These are phyloP conservation scores for Cantharis flavilabris DNA, from an alignment of 2,888 invertebrate genomes.

Conservation along the genomic window DNA sequence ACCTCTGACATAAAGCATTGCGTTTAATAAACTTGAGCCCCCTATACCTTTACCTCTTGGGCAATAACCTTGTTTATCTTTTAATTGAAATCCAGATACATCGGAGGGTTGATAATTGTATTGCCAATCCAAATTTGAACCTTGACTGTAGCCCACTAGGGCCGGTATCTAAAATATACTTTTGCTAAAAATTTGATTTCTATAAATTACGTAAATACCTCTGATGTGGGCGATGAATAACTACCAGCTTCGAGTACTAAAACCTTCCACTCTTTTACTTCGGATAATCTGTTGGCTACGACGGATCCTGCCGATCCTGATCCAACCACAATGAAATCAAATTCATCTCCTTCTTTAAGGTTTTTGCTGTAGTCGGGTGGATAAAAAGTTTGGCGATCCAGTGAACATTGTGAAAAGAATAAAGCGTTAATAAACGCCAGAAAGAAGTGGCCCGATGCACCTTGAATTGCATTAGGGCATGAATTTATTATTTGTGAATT, in stretches of 20 bases:
- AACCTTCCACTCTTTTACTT: constrained; percentile 49
- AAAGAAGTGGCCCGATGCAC: constrained; percentile 40
- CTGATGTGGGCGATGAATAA: constrained; percentile 59
- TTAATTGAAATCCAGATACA: constrained; percentile 70
- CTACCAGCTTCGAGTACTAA: constrained; percentile 51
- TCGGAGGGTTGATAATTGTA: constrained; percentile 40
- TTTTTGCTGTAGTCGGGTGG: constrained; percentile 37
- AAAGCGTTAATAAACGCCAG: constrained; percentile 45
- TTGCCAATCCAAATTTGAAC: constrained; percentile 45
- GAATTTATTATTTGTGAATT: constrained; percentile 54
- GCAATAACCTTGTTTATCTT: constrained; percentile 84
- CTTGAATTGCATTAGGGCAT: background rate
- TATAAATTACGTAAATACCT: constrained; percentile 47
- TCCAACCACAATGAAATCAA: constrained; percentile 58
- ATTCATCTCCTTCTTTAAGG: constrained; percentile 59
- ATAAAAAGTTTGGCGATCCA: constrained; percentile 44
- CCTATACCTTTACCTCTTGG: constrained; percentile 87
- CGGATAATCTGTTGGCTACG: constrained; percentile 57
- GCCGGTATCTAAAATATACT: constrained; percentile 38
- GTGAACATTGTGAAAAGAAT: constrained; percentile 60
- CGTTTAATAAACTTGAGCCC: constrained; percentile 84
- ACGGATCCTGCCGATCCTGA: constrained; percentile 59
- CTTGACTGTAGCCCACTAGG: constrained; percentile 42
- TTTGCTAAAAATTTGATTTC: constrained; percentile 40
- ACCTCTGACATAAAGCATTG: constrained; percentile 89